These are phyloP conservation scores for Dipodomys stephensi DNA, from an alignment of 2,113 vertebrate genomes.

Conservation along the genomic window DNA sequence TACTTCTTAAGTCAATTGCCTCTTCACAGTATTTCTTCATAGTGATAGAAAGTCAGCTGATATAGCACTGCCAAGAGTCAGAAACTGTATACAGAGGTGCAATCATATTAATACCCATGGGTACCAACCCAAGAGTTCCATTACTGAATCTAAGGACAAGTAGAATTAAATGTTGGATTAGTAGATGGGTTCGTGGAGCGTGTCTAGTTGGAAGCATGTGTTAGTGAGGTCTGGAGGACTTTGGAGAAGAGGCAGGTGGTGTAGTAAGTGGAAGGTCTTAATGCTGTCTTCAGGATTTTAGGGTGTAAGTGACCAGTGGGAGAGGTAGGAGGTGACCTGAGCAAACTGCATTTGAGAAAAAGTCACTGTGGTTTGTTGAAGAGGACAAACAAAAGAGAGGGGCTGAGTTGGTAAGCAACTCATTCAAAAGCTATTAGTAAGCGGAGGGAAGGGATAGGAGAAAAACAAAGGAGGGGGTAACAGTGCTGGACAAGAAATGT, in stretches of 20 bases:
- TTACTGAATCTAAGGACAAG: neutral
- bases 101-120: neutral
- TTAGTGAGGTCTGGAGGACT: neutral
- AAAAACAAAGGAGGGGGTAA: too few species aligned
- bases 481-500: too few species aligned
- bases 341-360: neutral
- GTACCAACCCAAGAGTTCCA: neutral
- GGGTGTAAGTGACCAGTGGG: neutral
- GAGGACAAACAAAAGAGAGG: neutral
- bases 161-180: neutral
- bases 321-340: neutral
- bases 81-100: neutral
- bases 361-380: neutral
- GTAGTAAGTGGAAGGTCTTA: neutral
- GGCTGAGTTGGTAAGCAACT: fast-evolving
- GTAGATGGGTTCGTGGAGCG: neutral
- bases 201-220: fast-evolving
- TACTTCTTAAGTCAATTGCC: neutral
- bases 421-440: too few species aligned
- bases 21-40: neutral
- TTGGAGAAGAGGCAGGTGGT: neutral
- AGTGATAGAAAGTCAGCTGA: neutral
- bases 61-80: neutral
- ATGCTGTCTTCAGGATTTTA: neutral
- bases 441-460: too few species aligned